A percentile compares a stretch with the other conserved stretches of the same genome.
Conservation (phyloP, 2,797 vertebrate species). For the Lepilemur septentrionalis region DNA sequence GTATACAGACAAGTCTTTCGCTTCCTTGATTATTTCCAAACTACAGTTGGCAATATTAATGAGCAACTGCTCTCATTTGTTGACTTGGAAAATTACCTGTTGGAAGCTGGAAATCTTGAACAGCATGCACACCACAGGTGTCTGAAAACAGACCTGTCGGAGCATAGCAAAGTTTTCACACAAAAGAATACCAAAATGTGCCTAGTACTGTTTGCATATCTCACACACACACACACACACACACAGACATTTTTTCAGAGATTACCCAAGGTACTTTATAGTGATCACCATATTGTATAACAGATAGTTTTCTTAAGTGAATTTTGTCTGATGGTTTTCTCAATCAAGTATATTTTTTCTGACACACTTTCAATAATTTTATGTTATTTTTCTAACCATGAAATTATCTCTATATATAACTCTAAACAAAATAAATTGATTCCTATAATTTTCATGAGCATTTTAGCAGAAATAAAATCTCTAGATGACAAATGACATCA, state of each 20-base stretch:
- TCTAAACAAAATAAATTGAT: conserved; percentile 25
- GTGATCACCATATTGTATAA: not conserved
- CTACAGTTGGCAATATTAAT: not conserved
- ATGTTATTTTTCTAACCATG: not conserved
- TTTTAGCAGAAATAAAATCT: conserved; percentile 30
- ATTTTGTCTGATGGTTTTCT: not conserved
- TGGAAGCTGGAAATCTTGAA: not conserved
- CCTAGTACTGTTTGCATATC: no score
- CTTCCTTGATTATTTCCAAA: not conserved
- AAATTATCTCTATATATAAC: not conserved
- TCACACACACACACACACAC: not conserved
- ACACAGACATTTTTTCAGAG: not conserved
- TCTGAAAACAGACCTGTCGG: not conserved
- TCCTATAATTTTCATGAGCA: not conserved
- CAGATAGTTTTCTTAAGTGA: not conserved
- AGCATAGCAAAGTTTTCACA: accelerated
- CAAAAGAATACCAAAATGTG: not conserved
- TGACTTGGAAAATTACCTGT: not conserved
- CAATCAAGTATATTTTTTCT: not conserved
- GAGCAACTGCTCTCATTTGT: not conserved
- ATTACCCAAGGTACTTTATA: not conserved
- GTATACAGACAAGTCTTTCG: not conserved
- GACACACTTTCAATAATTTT: not conserved
- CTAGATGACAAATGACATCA: conserved; percentile 20
- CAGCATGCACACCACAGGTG: not conserved